Evolutionary conservation across 2,797 vertebrate genomes (phyloP), one percentile per base, ranked within the genome.

Genomic region (Sebastes reedi): DNA sequence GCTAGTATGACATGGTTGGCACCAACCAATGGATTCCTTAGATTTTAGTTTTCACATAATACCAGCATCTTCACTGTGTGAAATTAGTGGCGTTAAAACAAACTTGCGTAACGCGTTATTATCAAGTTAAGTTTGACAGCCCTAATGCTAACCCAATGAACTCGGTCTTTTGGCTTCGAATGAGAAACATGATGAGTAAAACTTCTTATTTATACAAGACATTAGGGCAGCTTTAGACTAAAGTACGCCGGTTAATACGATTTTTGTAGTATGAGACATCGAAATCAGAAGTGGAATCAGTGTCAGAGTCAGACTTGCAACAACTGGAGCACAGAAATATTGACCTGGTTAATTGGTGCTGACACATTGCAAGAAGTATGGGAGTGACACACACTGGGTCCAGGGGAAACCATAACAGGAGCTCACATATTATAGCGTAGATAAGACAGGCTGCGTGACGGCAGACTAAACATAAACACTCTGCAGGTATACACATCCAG

Each of bases 391-490:
- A 59, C 68, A 59, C 56, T 55, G 58, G 58, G 73, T 85, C 54
- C 30, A 1, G 18, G 74, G 69, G 24, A 91, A 77, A 89, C 58
- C 71, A 83, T 80, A 91, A 75, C 85, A 88, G 82, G 60, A 79
- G 74, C 67, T 80, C 56, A 27, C 54, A 54, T 79, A 85, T 74
- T 84, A 81, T 25, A 77, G 81, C 58, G 36, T 22, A 87, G 88
- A 92, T 87, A 90, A 89, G 88, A 87, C 74, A 61, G 66, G 73
- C 84, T 82, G 79, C 71, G 67, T 66, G 86, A 84, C 14, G 18
- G 90, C 85, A 92, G 91, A 92, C 91, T 88, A 91, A 91, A 93
- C 88, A 92, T 80, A 81, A 92, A 90, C 89, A 78, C 81, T 72
- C 64, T 82, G 79, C 87, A 91, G 89, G 89, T 90, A 90, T 86